These are phyloP conservation scores for Phrynosoma platyrhinos DNA, from an alignment of 2,113 vertebrate species.

Conservation along the genomic window DNA sequence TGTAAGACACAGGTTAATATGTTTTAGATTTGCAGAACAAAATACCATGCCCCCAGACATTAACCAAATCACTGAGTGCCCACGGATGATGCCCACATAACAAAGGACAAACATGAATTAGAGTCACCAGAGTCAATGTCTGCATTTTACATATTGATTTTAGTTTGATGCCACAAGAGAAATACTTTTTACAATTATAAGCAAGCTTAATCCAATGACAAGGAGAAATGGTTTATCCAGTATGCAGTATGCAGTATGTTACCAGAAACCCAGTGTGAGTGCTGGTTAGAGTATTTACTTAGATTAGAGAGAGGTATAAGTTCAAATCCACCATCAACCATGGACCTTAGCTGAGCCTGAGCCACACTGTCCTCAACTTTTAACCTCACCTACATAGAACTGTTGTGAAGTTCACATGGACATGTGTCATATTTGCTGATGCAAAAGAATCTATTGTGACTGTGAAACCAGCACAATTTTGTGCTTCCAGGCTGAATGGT, in stretches of 20 bases:
- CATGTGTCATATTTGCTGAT: no score
- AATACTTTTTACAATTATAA: not conserved
- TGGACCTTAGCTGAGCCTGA: no score
- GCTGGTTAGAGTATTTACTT: not conserved
- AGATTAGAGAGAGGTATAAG: not conserved
- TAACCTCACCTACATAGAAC: not conserved
- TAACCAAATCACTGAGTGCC: not conserved
- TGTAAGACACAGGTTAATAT: not conserved
- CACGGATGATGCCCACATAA: not conserved
- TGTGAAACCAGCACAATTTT: no score
- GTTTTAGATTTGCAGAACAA: slow-evolving; percentile 5
- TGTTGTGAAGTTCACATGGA: not conserved
- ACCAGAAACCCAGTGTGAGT: not conserved
- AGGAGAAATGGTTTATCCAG: not conserved
- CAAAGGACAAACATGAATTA: slow-evolving; percentile 7
- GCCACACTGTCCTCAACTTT: no score
- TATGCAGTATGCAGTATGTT: not conserved
- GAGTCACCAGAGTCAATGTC: not conserved
- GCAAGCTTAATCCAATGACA: not conserved
- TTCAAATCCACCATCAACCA: not conserved
- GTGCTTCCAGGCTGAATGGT: no score
- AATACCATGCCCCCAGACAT: not conserved
- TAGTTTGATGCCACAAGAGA: not conserved
- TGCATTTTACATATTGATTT: not conserved
- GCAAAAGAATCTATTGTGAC: no score